Percentiles rank a stretch among this genome's conserved stretches.
Conservation (phyloP, 2,888 invertebrate genomes). For the Cheilosia variabilis region DNA sequence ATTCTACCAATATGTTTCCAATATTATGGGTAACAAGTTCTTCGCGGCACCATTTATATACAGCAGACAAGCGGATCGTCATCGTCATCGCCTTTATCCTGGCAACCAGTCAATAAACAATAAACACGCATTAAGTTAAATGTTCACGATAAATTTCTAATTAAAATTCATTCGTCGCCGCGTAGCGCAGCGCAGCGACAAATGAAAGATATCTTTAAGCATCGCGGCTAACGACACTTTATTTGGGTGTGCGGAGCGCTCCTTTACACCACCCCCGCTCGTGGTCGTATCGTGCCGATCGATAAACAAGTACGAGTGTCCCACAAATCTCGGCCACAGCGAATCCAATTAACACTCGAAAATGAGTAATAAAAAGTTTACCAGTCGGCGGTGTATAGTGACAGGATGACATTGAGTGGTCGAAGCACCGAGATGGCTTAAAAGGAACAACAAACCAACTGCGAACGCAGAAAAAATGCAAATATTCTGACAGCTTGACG, state of each 20-base stretch:
- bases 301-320: constrained; percentile 68
- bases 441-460: not conserved
- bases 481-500: constrained; percentile 38
- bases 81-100: constrained; percentile 63
- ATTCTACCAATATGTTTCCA: constrained; percentile 50
- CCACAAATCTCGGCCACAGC: constrained; percentile 66
- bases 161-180: constrained; percentile 70
- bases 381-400: constrained; percentile 54
- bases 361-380: constrained; percentile 74
- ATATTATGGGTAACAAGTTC: constrained; percentile 61
- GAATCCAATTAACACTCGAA: constrained; percentile 75
- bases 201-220: constrained; percentile 71
- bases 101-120: constrained; percentile 73
- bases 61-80: constrained; percentile 15
- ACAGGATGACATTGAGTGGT: constrained; percentile 69
- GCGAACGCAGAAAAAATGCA: constrained; percentile 21
- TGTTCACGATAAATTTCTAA: constrained; percentile 75
- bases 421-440: constrained; percentile 7
- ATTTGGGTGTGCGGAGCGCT: constrained; percentile 52
- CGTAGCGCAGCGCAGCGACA: constrained; percentile 43
- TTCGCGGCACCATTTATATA: constrained; percentile 41
- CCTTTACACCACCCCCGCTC: constrained; percentile 63
- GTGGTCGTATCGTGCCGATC: constrained; percentile 50
- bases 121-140: constrained; percentile 74
- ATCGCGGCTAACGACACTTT: constrained; percentile 67